A percentile compares a stretch with the other conserved stretches of the same genome.
phyloP scores from a whole-genome alignment of 92 coral and sea anemone species.

The Paragorgia papillata region DNA sequence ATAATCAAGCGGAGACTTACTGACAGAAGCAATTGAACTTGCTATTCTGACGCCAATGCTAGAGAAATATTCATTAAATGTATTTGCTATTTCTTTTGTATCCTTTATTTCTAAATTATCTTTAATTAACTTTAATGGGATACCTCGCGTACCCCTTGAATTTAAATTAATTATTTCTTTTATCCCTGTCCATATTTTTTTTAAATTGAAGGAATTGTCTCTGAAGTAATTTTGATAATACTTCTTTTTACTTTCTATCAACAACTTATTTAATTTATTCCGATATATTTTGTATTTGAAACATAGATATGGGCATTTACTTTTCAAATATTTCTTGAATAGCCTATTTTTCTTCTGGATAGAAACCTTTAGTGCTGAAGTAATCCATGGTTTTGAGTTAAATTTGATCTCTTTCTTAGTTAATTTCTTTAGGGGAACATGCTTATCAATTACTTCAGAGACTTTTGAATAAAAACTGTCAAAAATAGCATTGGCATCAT shows the following conservation, averaged over 20 bases:
- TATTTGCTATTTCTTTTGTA: constrained; percentile 19
- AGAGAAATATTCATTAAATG: constrained; percentile 22
- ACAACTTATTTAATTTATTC: background rate
- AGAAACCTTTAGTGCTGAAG: constrained; percentile 14
- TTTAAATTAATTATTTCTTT: constrained; percentile 5
- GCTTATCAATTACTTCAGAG: constrained; percentile 7
- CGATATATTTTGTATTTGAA: constrained; percentile 1
- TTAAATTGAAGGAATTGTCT: background rate
- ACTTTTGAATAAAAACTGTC: constrained; percentile 1
- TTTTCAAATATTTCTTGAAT: background rate
- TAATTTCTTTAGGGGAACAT: constrained; percentile 11
- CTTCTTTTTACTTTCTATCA: too few relatives aligned
- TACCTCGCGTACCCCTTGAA: background rate
- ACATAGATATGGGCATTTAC: background rate
- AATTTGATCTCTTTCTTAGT: constrained; percentile 19
- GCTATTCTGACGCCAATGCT: constrained; percentile 25
- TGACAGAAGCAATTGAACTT: background rate
- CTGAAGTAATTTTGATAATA: too few relatives aligned
- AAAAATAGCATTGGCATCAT: constrained; percentile 18
- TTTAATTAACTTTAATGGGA: too few relatives aligned
- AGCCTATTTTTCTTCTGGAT: constrained; percentile 8
- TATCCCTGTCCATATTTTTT: constrained; percentile 14
- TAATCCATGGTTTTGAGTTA: constrained; percentile 26
- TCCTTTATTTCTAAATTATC: too few relatives aligned
- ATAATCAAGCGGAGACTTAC: too few relatives aligned